phyloP scores from a whole-genome alignment of 1,140 invertebrate species.

The Ceratosolen fusciceps region DNA sequence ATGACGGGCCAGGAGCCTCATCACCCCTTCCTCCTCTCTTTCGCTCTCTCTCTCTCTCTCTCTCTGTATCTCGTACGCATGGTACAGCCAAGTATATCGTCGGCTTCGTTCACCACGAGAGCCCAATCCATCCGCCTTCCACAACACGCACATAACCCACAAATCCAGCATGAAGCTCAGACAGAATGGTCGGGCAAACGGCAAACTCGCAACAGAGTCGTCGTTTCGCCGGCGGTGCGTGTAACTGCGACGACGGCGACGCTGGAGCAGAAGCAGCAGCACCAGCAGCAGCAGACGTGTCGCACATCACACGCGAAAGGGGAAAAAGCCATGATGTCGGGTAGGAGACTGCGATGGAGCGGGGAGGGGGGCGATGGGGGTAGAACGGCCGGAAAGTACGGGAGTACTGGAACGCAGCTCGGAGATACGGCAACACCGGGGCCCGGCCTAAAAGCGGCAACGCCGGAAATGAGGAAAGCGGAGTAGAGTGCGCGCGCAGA shows the following conservation, averaged over 20 bases:
- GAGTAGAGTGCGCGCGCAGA: background rate
- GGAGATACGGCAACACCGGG: slow-evolving; percentile 1
- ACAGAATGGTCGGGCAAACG: background rate
- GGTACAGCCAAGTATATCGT: background rate
- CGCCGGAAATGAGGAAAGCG: slow-evolving; percentile 20
- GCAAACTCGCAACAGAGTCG: background rate
- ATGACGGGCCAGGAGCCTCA: background rate
- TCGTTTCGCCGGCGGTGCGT: background rate
- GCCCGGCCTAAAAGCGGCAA: background rate
- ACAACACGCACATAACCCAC: slow-evolving; percentile 13
- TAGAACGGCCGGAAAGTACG: slow-evolving; percentile 8
- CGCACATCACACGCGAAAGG: slow-evolving; percentile 25
- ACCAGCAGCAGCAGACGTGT: slow-evolving; percentile 33
- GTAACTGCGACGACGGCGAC: background rate
- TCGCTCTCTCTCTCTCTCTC: background rate
- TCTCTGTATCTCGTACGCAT: no score
- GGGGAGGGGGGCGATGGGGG: background rate
- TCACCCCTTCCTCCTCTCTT: background rate
- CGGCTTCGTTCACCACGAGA: background rate
- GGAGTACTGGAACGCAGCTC: background rate
- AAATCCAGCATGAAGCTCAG: slow-evolving; percentile 15
- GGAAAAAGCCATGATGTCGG: slow-evolving; percentile 1
- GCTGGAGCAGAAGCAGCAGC: background rate
- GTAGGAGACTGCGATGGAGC: no score
- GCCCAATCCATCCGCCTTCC: background rate